A percentile compares a stretch with the other conserved stretches of the same genome.
phyloP scores from a whole-genome alignment of 1,140 invertebrate genomes.

The Coptotermes formosanus region DNA sequence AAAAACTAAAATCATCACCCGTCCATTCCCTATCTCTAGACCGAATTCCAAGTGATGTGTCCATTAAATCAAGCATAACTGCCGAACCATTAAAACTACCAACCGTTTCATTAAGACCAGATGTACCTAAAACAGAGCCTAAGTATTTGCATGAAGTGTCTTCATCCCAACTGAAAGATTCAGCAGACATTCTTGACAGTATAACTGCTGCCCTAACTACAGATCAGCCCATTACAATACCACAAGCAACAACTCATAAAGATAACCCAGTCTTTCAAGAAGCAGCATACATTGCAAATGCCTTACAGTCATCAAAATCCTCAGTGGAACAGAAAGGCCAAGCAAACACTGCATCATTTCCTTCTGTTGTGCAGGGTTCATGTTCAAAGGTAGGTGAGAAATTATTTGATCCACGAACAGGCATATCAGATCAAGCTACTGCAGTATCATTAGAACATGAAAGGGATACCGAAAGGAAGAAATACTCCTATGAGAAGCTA shows the following conservation, averaged over 20 bases:
- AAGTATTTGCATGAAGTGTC: not conserved
- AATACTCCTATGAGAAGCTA: too few relatives aligned
- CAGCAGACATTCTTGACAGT: constrained; percentile 4
- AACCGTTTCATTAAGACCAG: constrained; percentile 5
- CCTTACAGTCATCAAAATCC: not conserved
- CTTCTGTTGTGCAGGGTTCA: too few relatives aligned
- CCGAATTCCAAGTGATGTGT: not conserved
- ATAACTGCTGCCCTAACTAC: not conserved
- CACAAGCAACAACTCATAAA: not conserved
- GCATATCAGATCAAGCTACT: too few relatives aligned
- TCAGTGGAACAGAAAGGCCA: not conserved
- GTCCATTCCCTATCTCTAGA: not conserved
- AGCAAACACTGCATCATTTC: too few relatives aligned
- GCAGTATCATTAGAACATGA: too few relatives aligned
- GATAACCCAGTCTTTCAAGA: not conserved
- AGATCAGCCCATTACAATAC: not conserved
- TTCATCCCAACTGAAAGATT: not conserved
- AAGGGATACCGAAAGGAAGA: too few relatives aligned
- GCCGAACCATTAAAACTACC: not conserved
- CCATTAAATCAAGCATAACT: not conserved
- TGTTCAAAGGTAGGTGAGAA: too few relatives aligned
- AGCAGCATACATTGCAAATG: not conserved
- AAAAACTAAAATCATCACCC: not conserved
- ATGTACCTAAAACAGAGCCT: not conserved
- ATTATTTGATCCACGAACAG: too few relatives aligned